A percentile compares a stretch with the other conserved stretches of the same genome.
These are phyloP conservation scores for Coptodon bakossiorum DNA, from an alignment of 2,113 vertebrate species.

Conservation along the genomic window DNA sequence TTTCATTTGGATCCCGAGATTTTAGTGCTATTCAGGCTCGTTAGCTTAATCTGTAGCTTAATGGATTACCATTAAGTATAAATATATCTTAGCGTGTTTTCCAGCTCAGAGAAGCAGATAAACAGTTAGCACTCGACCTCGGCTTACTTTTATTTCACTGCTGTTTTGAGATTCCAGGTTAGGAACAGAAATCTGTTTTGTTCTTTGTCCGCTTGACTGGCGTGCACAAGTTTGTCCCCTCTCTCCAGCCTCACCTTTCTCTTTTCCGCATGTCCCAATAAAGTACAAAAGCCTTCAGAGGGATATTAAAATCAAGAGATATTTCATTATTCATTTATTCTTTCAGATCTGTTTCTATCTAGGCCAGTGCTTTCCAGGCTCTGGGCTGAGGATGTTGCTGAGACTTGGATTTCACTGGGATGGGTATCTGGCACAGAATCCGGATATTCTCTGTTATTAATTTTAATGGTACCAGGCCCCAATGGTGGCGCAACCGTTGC, in stretches of 20 bases:
- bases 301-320: constrained; percentile 28
- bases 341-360: constrained; percentile 58
- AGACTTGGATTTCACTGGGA: constrained; percentile 41
- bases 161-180: not conserved
- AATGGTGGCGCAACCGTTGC: not conserved
- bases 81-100: not conserved
- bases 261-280: not conserved
- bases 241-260: constrained; percentile 6
- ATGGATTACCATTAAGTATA: not conserved
- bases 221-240: not conserved
- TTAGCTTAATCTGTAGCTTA: not conserved
- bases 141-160: not conserved
- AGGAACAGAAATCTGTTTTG: not conserved
- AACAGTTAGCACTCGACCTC: not conserved
- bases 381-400: constrained; percentile 42
- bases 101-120: not conserved
- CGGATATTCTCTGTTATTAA: constrained; percentile 38
- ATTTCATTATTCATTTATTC: constrained; percentile 65
- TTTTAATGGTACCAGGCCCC: constrained; percentile 29
- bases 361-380: constrained; percentile 57
- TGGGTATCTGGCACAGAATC: constrained; percentile 37
- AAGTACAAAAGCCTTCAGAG: constrained; percentile 27
- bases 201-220: not conserved
- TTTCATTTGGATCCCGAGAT: not conserved
- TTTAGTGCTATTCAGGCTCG: not conserved